Conservation (phyloP, 1,140 invertebrate species). For the Mycetomoellerius zeteki region DNA sequence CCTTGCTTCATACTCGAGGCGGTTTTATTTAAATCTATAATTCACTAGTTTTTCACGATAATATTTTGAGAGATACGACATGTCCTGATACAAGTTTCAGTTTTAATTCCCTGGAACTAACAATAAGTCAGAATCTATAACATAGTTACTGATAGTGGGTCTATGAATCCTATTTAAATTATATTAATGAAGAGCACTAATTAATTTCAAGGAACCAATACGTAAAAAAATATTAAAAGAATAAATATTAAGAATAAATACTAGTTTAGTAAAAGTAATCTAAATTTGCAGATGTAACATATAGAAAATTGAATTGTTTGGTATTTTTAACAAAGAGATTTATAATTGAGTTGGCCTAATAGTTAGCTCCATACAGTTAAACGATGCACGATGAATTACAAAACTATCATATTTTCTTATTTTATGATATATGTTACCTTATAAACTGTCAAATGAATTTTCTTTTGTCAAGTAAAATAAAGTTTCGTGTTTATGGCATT, state of each 20-base stretch:
- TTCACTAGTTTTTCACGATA: not conserved
- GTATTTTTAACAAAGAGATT: no score
- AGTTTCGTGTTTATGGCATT: not conserved
- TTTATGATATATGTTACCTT: not conserved
- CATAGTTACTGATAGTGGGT: no score
- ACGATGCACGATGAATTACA: not conserved
- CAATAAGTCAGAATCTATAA: no score
- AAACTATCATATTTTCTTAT: not conserved
- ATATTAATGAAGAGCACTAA: no score
- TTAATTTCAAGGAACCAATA: no score
- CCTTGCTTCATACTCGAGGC: not conserved
- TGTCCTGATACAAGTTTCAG: not conserved
- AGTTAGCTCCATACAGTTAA: not conserved
- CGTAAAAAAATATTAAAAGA: no score
- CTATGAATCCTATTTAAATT: no score
- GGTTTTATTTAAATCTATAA: conserved; percentile 23
- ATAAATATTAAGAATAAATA: no score
- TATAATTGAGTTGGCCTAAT: no score
- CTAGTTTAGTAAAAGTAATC: no score
- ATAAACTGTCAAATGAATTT: not conserved
- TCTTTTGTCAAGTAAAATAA: not conserved
- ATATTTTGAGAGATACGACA: not conserved
- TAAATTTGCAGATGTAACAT: no score
- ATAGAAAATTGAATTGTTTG: no score
- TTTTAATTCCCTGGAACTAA: not conserved